Base-by-base conservation (phyloP, 2,113 vertebrate species). In the Monopterus albus region DNA sequence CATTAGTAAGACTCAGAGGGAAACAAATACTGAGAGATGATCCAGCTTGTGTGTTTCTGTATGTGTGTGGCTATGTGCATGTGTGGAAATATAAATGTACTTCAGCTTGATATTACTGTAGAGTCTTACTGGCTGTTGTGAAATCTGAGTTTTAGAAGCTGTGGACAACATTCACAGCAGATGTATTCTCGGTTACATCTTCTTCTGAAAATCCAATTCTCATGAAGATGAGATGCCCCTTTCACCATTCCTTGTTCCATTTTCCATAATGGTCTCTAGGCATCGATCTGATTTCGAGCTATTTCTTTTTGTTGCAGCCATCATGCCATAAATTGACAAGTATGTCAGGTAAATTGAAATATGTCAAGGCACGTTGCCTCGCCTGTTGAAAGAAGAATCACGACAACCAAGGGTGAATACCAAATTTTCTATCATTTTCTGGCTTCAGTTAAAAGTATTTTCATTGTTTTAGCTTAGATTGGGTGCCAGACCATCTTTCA, bases 141-240 rank as follows among this genome's bases (percentile, higher is more conserved):
- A 62, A 79, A 73, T 74, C 52, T 25, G 65, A 77, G 43, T 3
- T 38, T 58, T 29, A 50, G 47, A 86, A 47, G 47, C 72, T 17
- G 46, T 29, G 57, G 20, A 65, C 58, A 18, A 76, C 83, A 77
- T 79, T 67, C 83, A 82, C 74, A 84, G 65, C 70, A 74, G 57
- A 74, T 46, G 0, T 57, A 23, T 71, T 43, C 79, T 42, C 68
- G 33, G 75, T 79, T 81, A 88, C 89, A 88, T 85, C 87, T 90
- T 85, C 87, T 90, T 85, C 59, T 83, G 40, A 84, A 91, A 90
- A 91, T 89, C 91, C 86, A 91, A 89, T 92, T 88, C 78, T 82
- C 8, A 47, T 40, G 69, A 72, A 91, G 86, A 90, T 90, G 86
- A 85, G 85, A 87, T 88, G 80, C 81, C 63, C 66, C 47, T 78